Evolutionary conservation across 2,797 vertebrate genomes (phyloP).

Genomic region (Oceanodroma leucorhoa): DNA sequence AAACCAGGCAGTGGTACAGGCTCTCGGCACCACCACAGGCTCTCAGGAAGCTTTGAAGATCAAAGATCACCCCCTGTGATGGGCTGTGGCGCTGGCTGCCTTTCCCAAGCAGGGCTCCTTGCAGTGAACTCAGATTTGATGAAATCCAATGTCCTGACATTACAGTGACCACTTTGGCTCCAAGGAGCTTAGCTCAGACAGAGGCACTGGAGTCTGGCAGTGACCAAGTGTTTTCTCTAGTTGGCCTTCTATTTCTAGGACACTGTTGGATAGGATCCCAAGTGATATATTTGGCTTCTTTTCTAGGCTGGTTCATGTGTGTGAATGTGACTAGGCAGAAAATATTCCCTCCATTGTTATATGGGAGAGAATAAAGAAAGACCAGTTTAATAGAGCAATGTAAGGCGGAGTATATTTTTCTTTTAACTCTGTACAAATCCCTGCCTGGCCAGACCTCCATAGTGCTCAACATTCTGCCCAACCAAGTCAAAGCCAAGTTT

Average conservation of each 20-base stretch:
- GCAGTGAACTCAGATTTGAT: background rate
- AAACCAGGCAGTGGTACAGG: background rate
- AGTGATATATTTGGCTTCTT: slow-evolving; percentile 59
- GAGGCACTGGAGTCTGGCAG: slow-evolving; percentile 11
- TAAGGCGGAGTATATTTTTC: background rate
- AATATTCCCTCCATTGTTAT: slow-evolving; percentile 29
- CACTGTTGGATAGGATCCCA: slow-evolving; percentile 28
- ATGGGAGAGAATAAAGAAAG: slow-evolving; percentile 7
- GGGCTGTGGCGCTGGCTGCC: background rate
- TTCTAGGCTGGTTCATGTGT: slow-evolving; percentile 27
- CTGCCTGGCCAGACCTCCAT: background rate
- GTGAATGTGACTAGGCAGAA: slow-evolving; percentile 63
- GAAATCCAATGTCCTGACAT: background rate
- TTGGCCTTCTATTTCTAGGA: slow-evolving; percentile 62
- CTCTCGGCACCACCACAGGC: background rate
- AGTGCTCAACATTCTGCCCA: background rate
- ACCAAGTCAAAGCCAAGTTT: background rate
- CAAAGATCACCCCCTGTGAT: background rate
- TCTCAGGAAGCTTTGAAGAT: slow-evolving; percentile 11
- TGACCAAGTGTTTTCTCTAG: slow-evolving; percentile 13
- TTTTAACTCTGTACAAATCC: background rate
- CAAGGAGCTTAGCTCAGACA: background rate
- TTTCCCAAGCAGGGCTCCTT: background rate
- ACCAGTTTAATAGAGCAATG: background rate
- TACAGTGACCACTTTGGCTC: slow-evolving; percentile 11